Percentiles rank a stretch among this genome's conserved stretches.
phyloP scores from a whole-genome alignment of 2,888 invertebrate genomes.

The Yponomeuta sedellus region DNA sequence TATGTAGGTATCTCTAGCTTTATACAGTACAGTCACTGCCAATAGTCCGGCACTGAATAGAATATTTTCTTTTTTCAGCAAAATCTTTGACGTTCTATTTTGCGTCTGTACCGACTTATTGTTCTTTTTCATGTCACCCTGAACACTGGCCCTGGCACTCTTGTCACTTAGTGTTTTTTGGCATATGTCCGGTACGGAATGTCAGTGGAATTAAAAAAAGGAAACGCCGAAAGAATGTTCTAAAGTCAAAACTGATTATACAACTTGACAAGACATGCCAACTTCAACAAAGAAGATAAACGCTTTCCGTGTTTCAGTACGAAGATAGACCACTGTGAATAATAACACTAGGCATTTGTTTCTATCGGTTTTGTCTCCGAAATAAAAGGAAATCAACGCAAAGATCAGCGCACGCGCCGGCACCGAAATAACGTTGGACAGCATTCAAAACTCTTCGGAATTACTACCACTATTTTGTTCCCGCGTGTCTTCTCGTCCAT shows the following conservation, averaged over 20 bases:
- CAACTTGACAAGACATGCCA: not conserved
- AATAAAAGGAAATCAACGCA: conserved; percentile 51
- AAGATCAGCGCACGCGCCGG: conserved; percentile 56
- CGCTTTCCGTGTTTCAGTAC: not conserved
- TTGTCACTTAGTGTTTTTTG: not conserved
- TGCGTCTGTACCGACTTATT: not conserved
- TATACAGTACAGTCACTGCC: not conserved
- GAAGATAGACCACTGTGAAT: not conserved
- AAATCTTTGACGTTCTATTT: not conserved
- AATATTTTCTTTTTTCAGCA: not conserved
- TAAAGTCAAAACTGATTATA: not conserved
- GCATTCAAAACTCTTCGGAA: conserved; percentile 74
- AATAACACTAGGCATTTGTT: conserved; percentile 12
- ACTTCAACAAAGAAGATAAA: not conserved
- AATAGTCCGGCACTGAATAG: not conserved
- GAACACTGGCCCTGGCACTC: not conserved
- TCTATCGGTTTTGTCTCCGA: conserved; percentile 17
- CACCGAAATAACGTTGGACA: conserved; percentile 73
- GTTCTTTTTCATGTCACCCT: not conserved
- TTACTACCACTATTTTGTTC: conserved; percentile 68
- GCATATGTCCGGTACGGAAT: not conserved
- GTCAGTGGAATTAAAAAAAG: not conserved
- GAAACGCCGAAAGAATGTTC: not conserved
- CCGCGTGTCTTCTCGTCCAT: conserved; percentile 45
- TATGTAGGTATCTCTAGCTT: conserved; percentile 2